Conservation (phyloP, 2,797 vertebrate genomes). For the Oreonectes daqikongensis region DNA sequence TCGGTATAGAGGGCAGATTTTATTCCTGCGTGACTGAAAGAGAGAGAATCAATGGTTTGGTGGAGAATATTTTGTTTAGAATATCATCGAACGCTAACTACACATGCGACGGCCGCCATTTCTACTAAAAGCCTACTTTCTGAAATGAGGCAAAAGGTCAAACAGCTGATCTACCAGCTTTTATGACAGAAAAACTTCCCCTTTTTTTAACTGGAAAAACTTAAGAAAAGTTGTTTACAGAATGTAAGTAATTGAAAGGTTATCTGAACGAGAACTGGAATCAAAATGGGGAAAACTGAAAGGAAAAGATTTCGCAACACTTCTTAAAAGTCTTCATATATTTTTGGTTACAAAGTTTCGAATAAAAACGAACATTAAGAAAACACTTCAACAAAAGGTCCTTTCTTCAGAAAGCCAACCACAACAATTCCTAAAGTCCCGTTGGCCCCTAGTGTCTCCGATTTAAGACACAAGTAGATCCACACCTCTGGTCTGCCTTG, state of each 20-base stretch:
- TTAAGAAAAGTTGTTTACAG: constrained; percentile 20
- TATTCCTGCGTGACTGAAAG: too few relatives aligned
- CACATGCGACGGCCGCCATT: neutral
- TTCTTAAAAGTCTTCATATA: constrained; percentile 25
- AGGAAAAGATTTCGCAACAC: neutral
- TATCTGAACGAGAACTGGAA: constrained; percentile 7
- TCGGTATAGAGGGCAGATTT: too few relatives aligned
- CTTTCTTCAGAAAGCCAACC: constrained; percentile 48
- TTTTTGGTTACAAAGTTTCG: constrained; percentile 50
- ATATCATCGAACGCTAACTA: neutral
- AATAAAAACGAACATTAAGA: constrained; percentile 47
- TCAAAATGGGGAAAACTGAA: constrained; percentile 12
- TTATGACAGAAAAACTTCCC: constrained; percentile 7
- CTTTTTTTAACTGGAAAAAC: constrained; percentile 22
- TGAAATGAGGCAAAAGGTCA: constrained; percentile 46
- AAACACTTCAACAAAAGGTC: constrained; percentile 40
- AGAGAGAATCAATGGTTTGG: constrained; percentile 14
- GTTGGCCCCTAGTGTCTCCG: constrained; percentile 52
- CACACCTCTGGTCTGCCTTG: constrained; percentile 54
- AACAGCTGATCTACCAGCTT: constrained; percentile 39
- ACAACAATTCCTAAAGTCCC: constrained; percentile 44
- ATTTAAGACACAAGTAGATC: constrained; percentile 55
- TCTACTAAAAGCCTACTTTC: constrained; percentile 21
- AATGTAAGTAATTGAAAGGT: constrained; percentile 10
- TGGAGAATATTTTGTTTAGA: neutral